phyloP scores from a whole-genome alignment of 2,888 invertebrate species.

The Oasisia sp. region DNA sequence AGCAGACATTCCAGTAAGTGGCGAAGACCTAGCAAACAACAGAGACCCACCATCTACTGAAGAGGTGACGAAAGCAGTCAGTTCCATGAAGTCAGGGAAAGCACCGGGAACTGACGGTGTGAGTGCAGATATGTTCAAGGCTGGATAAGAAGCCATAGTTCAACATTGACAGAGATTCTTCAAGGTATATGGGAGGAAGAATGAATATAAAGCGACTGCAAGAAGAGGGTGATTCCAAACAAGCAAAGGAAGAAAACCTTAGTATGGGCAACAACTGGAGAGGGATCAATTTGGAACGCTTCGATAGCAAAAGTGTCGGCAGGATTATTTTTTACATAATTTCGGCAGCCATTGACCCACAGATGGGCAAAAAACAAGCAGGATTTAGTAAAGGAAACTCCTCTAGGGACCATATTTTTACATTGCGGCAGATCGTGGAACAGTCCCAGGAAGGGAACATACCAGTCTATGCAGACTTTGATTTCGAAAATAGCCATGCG shows the following conservation, averaged over 20 bases:
- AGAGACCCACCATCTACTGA: too few species aligned
- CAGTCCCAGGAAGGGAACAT: constrained; percentile 28
- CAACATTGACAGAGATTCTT: neutral
- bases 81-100: too few species aligned
- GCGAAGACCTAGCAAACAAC: neutral
- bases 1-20: neutral
- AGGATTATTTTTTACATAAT: too few species aligned
- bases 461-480: constrained; percentile 29
- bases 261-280: constrained; percentile 32
- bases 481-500: too few species aligned
- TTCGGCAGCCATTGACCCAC: constrained; percentile 24
- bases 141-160: neutral
- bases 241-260: constrained; percentile 26
- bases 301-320: neutral
- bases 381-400: constrained; percentile 32
- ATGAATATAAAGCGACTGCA: neutral
- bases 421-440: constrained; percentile 30
- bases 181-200: neutral
- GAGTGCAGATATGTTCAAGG: too few species aligned
- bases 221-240: neutral
- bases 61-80: too few species aligned
- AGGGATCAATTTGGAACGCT: constrained; percentile 28
- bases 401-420: constrained; percentile 29
- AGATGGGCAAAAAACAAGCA: constrained; percentile 31
- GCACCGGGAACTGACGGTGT: too few species aligned